Evolutionary conservation across 2,113 vertebrate species (phyloP), one percentile per base, ranked within the genome.

Genomic region (Mohoua ochrocephala): DNA sequence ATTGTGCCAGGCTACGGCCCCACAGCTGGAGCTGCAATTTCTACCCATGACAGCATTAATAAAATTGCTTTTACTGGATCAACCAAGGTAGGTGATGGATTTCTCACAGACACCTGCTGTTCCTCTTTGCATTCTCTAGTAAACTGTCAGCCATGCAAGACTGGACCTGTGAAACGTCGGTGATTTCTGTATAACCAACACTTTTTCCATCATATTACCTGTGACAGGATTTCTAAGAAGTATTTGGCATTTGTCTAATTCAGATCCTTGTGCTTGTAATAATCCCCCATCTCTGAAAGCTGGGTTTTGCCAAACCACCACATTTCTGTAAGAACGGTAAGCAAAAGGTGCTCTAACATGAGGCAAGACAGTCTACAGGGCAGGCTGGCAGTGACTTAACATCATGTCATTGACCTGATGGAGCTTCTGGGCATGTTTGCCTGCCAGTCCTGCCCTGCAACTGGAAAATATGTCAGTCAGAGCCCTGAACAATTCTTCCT

Each of bases 31-130:
- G 99, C 99, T 27, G 99, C 99, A 5, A 99, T 99, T 71, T 98
- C 99, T 61, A 98, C 96, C 45, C 99, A 99, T 91, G 99, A 98
- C 82, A 98, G 97, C 80, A 97, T 99, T 30, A 98, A 98, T 97
- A 99, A 99, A 97, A 98, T 99, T 68, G 99, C 99, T 35, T 99
- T 99, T 97, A 99, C 99, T 2, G 99, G 99, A 8, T 99, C 99
- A 23, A 99, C 98, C 47, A 97, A 99, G 98, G 99, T 99, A 97
- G 76, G 92, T 41, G 33, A 86, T 61, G 52, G 31, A 28, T 60
- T 92, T 76, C 50, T 89, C 11, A 12, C 35, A 56, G 81, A 61
- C 15, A 71, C 11, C 57, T 88, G 41, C 33, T 84, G 37, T 64
- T 85, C 41, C 5, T 78, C 41, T 77, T 60, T 44, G n/a, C 57